Evolutionary conservation across 2,113 vertebrate genomes (phyloP).

Genomic region (Cardinalis cardinalis): DNA sequence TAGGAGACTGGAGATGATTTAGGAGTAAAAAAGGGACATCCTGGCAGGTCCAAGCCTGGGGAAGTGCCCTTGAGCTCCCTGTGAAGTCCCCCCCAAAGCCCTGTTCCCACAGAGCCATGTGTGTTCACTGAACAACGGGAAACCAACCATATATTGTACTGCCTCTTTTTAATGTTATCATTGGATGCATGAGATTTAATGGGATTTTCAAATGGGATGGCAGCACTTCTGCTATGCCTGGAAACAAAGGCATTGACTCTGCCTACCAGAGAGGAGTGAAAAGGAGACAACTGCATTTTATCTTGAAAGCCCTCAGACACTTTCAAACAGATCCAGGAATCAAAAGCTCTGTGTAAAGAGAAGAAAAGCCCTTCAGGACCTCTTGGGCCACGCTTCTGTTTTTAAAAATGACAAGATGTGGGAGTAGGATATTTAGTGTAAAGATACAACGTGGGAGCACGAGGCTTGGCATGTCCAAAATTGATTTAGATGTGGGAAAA

Average conservation of each 20-base stretch:
- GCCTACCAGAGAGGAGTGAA: background rate
- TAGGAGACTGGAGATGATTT: background rate
- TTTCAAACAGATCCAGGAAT: background rate
- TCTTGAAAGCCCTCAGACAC: conserved; percentile 26
- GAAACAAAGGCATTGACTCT: conserved; percentile 28
- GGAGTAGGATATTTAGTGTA: background rate
- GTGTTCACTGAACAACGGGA: background rate
- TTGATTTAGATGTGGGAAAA: background rate
- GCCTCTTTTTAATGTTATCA: background rate
- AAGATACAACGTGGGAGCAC: background rate
- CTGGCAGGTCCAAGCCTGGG: background rate
- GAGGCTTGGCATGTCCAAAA: background rate
- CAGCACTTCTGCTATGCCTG: background rate
- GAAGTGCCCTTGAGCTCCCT: background rate
- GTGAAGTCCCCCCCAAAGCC: background rate
- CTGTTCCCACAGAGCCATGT: background rate
- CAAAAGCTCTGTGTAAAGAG: background rate
- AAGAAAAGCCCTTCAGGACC: conserved; percentile 3
- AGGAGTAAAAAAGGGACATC: background rate
- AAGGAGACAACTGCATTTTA: conserved; percentile 4
- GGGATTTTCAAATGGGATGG: background rate
- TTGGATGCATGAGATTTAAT: background rate
- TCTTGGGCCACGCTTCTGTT: background rate
- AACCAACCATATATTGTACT: background rate
- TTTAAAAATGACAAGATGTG: background rate